Evolutionary conservation across 2,797 vertebrate species (phyloP).

Genomic region (Lacerta viridis): DNA sequence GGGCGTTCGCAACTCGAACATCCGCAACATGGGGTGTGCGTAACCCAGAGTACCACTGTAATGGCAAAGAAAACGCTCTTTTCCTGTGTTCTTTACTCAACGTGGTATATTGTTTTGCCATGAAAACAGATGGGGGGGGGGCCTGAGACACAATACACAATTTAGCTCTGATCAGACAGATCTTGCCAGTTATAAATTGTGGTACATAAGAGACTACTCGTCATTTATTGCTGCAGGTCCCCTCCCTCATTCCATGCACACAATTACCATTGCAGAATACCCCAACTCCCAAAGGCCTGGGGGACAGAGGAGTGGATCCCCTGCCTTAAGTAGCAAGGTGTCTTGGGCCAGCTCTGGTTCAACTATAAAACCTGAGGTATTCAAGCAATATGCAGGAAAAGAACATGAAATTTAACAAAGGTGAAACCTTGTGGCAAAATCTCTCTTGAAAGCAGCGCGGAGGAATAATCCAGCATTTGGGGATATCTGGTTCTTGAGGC

Average conservation of each 20-base stretch:
- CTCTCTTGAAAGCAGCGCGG: slow-evolving; percentile 27
- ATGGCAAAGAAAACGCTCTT: background rate
- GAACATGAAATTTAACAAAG: background rate
- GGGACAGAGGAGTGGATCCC: too few species aligned
- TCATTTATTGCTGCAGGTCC: background rate
- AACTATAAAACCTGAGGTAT: slow-evolving; percentile 28
- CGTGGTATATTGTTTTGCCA: background rate
- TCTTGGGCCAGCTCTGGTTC: background rate
- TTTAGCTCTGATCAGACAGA: background rate
- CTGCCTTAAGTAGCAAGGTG: background rate
- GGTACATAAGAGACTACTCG: background rate
- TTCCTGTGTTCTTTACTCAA: background rate
- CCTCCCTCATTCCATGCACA: background rate
- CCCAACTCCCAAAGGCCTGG: background rate
- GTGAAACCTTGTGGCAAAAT: slow-evolving; percentile 47
- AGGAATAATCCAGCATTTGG: slow-evolving; percentile 40
- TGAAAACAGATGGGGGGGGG: background rate
- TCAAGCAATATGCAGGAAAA: background rate
- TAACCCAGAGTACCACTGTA: too few species aligned
- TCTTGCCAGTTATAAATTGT: background rate
- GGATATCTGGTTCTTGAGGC: slow-evolving; percentile 61
- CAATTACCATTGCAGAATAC: background rate
- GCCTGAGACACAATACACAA: background rate
- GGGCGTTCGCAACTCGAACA: too few species aligned
- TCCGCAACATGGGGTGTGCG: too few species aligned